A percentile compares a stretch with the other conserved stretches of the same genome.
These are phyloP conservation scores for Littorina saxatilis DNA, from an alignment of 1,140 invertebrate species.

Conservation along the genomic window DNA sequence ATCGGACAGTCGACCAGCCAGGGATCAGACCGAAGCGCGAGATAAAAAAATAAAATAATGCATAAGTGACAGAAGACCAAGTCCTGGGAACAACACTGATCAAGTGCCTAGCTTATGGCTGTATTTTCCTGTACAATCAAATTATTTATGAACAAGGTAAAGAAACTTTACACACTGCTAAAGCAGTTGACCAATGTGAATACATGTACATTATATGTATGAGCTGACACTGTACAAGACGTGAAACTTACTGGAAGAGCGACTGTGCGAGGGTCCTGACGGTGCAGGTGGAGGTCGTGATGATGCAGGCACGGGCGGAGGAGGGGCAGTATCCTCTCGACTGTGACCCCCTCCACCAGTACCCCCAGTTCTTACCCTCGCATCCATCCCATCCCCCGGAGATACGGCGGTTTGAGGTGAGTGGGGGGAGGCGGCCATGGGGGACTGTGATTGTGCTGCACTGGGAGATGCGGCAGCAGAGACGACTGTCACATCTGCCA, in stretches of 20 bases:
- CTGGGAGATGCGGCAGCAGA: constrained; percentile 29
- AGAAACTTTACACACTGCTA: too few relatives aligned
- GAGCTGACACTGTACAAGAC: too few relatives aligned
- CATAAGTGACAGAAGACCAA: too few relatives aligned
- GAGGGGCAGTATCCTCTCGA: not conserved
- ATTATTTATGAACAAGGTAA: too few relatives aligned
- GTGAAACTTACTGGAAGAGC: not conserved
- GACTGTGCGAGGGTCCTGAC: constrained; percentile 1
- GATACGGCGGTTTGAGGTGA: constrained; percentile 21
- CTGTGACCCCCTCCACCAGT: not conserved
- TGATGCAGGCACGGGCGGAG: constrained; percentile 1
- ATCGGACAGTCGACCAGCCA: too few relatives aligned
- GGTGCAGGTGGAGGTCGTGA: not conserved
- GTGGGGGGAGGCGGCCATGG: constrained; percentile 3
- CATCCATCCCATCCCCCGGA: constrained; percentile 15
- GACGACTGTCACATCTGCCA: constrained; percentile 16
- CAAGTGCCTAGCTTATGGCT: too few relatives aligned
- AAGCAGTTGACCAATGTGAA: too few relatives aligned
- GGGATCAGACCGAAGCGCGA: too few relatives aligned
- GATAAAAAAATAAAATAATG: too few relatives aligned
- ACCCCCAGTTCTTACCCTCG: constrained; percentile 5
- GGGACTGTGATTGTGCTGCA: constrained; percentile 10
- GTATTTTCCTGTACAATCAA: too few relatives aligned
- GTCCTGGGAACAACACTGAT: too few relatives aligned
- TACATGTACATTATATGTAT: too few relatives aligned